These are phyloP conservation scores for Volucella bombylans DNA, from an alignment of 2,888 invertebrate genomes.

Conservation along the genomic window DNA sequence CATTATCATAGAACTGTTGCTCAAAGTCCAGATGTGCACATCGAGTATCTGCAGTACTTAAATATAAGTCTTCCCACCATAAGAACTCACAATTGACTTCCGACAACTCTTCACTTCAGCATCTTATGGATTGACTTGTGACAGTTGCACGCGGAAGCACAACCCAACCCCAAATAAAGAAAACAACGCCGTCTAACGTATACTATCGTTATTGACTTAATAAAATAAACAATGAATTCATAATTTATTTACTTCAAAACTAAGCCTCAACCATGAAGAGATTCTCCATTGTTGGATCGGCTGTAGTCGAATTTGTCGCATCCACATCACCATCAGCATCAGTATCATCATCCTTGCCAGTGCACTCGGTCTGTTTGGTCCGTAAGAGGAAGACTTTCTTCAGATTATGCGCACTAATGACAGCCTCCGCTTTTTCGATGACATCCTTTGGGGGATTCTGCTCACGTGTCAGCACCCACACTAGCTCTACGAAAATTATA, in stretches of 20 bases:
- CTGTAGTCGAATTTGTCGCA: neutral
- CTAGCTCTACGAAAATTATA: conserved; percentile 61
- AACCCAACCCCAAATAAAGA: no score
- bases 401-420: conserved; percentile 78
- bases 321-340: neutral
- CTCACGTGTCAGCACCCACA: conserved; percentile 77
- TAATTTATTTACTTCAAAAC: neutral
- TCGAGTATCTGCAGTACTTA: no score
- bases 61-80: no score
- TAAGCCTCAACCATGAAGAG: neutral
- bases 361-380: conserved; percentile 77
- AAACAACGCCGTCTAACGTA: no score
- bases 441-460: conserved; percentile 76
- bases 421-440: conserved; percentile 75
- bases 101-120: no score
- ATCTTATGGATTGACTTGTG: no score
- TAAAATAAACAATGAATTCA: neutral
- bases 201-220: neutral
- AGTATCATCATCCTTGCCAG: conserved; percentile 59
- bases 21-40: no score
- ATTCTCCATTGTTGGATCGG: neutral
- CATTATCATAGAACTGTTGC: no score
- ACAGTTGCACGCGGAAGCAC: no score
- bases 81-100: no score
- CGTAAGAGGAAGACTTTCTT: conserved; percentile 76